phyloP scores from a whole-genome alignment of 2,797 vertebrate species.

The Gobionotothen gibberifrons region DNA sequence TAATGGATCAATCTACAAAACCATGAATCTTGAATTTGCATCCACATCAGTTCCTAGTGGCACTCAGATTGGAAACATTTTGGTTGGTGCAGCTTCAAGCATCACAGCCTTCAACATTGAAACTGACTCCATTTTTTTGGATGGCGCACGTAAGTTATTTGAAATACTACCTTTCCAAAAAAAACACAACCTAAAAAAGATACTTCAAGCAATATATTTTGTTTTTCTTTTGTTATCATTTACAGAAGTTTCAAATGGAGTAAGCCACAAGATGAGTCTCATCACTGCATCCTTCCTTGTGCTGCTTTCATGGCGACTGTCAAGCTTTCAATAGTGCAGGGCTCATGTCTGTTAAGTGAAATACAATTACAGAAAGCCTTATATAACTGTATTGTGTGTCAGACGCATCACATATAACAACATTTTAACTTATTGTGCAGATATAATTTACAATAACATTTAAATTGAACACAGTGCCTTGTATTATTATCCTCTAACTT shows the following conservation, averaged over 20 bases:
- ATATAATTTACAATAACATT: too few species aligned
- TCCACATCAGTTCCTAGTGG: constrained; percentile 13
- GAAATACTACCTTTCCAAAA: too few species aligned
- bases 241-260: constrained; percentile 43
- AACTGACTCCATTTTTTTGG: constrained; percentile 29
- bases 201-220: neutral
- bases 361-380: neutral
- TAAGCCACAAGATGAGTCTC: constrained; percentile 49
- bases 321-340: constrained; percentile 28
- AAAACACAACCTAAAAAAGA: too few species aligned
- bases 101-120: constrained; percentile 62
- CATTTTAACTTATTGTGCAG: too few species aligned
- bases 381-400: neutral
- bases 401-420: too few species aligned
- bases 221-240: constrained; percentile 1
- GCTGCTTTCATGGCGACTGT: constrained; percentile 52
- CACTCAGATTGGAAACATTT: constrained; percentile 42
- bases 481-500: too few species aligned
- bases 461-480: too few species aligned
- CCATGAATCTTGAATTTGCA: constrained; percentile 20
- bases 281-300: constrained; percentile 47
- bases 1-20: constrained; percentile 52
- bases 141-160: constrained; percentile 48
- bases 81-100: constrained; percentile 47
- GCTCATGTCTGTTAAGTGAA: constrained; percentile 9